Evolutionary conservation across 2,888 invertebrate genomes (phyloP), one percentile per base, ranked within the genome.

Genomic region (Serrognathus titanus): DNA sequence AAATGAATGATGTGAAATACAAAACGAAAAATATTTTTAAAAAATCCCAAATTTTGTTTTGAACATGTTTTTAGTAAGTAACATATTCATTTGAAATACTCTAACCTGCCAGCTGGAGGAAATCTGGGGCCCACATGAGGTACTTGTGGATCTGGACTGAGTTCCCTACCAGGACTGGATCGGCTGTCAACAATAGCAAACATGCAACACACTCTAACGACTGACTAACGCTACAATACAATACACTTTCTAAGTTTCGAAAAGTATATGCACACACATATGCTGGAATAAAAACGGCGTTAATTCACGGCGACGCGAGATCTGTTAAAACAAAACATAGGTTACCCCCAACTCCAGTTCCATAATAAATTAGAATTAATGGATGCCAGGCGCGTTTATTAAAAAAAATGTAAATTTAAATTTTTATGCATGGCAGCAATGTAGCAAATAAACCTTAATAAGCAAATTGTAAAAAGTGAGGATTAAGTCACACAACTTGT

Each of bases 81-180:
- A 31, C 24, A 31, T 31, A 31, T 31, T 31, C 24, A 9, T 9
- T 51, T 24, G 38, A 58, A 51, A 39, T 57, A 49, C 31, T 58
- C 63, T 63, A 62, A 90, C 90, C 90, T 90, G 85, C 89, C 90
- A 84, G 86, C 85, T 63, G 91, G 85, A 80, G 91, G 89, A 85
- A 94, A 94, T 76, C 92, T 83, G 67, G 94, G 94, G 70, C 94
- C 94, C 80, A 90, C 89, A 83, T 94, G 93, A 67, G 92, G 93
- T 81, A 92, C 86, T 70, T 86, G 86, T 71, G 87, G 83, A 77
- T 92, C 92, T 63, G 92, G 91, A 69, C 90, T 89, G 77, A 82
- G 80, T 80, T 93, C 92, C 68, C 90, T 85, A 72, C 88, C 90
- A 67, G 93, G 92, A 80, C 92, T 93, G 81, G 87, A 82, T 79